These are phyloP conservation scores for Nylanderia fulva DNA, from an alignment of 1,140 invertebrate genomes.

Conservation along the genomic window DNA sequence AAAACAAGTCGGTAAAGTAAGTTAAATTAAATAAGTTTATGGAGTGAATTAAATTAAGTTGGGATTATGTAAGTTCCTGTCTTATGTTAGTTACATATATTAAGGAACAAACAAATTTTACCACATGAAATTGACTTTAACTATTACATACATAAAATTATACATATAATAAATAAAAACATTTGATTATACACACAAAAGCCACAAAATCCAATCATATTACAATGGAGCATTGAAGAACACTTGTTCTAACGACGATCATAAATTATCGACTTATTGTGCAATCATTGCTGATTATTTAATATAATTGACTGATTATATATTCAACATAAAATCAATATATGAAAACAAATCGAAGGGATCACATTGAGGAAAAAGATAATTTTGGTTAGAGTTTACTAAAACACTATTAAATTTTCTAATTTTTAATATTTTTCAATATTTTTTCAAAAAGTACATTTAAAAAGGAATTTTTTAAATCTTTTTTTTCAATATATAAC, in stretches of 20 bases:
- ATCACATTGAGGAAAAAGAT: too few species aligned
- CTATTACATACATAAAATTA: not conserved
- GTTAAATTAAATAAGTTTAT: not conserved
- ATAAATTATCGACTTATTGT: slow-evolving; percentile 21
- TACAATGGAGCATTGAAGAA: slow-evolving; percentile 2
- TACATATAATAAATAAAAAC: slow-evolving; percentile 39
- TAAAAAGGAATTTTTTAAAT: too few species aligned
- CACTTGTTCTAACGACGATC: slow-evolving; percentile 12
- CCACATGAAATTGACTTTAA: not conserved
- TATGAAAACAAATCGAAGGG: too few species aligned
- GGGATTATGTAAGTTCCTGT: not conserved
- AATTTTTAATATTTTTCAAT: too few species aligned
- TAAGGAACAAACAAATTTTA: not conserved
- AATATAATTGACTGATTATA: too few species aligned
- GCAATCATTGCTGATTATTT: not conserved
- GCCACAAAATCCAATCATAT: too few species aligned
- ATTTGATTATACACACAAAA: slow-evolving; percentile 12
- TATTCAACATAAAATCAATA: too few species aligned
- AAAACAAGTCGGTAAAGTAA: not conserved
- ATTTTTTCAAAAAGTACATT: too few species aligned
- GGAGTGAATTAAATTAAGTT: slow-evolving; percentile 24
- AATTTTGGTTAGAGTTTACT: too few species aligned
- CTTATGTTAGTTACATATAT: not conserved
- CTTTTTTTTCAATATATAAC: too few species aligned
- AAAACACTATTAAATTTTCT: too few species aligned